A percentile compares a stretch with the other conserved stretches of the same genome.
Conservation (phyloP, 30 jellyfish, hydroid and myxozoan species). For the Aurelia aurita region DNA sequence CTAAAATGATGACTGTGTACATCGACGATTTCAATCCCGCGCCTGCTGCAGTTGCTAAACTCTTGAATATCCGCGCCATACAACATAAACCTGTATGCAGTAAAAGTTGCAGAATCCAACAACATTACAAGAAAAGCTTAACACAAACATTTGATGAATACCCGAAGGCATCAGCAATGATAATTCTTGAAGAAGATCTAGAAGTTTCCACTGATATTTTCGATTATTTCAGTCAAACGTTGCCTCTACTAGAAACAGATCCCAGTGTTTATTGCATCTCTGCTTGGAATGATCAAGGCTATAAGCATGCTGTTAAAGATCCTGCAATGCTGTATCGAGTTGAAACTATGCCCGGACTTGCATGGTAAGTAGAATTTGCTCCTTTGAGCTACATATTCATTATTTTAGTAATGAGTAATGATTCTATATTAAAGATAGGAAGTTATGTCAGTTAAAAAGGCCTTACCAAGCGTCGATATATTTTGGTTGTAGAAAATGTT, state of each 20-base stretch:
- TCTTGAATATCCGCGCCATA: conserved; percentile 77
- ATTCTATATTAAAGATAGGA: no score
- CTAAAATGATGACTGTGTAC: conserved; percentile 81
- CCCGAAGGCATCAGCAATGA: conserved; percentile 89
- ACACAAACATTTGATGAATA: conserved; percentile 80
- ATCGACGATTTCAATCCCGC: conserved; percentile 88
- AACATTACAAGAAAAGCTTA: conserved; percentile 95
- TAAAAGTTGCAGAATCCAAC: conserved; percentile 92
- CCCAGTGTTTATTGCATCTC: conserved; percentile 95
- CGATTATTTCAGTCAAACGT: conserved; percentile 92
- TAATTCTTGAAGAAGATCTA: conserved; percentile 97
- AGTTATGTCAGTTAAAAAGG: no score
- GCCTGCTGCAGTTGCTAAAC: conserved; percentile 94
- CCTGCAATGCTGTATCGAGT: conserved; percentile 95
- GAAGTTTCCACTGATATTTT: conserved; percentile 95
- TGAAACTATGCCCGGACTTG: conserved; percentile 99
- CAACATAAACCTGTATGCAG: conserved; percentile 93
- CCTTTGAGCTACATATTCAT: no score
- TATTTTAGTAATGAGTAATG: no score
- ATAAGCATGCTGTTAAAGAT: conserved; percentile 90
- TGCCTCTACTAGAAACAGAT: conserved; percentile 84
- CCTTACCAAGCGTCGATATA: no score
- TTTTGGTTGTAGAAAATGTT: no score
- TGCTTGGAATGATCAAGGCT: conserved; percentile 99
- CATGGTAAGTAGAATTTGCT: conserved; percentile 63